Base-by-base conservation (phyloP, 2,888 invertebrate species). In the Coelinius sp. region DNA sequence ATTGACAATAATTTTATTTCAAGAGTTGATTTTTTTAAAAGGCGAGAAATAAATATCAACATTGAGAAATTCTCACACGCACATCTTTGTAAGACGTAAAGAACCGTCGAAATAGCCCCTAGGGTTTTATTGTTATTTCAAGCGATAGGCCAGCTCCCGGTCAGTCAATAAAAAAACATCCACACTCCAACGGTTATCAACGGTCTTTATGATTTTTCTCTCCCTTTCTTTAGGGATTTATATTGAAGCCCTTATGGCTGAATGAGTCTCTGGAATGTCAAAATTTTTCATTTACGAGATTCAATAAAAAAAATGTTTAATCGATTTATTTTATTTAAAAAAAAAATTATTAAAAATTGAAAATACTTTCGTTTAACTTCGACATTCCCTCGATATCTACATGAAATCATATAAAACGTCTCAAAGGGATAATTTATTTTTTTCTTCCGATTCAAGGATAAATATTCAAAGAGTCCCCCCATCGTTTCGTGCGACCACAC, bases 1-100 rank as follows among this genome's bases (percentile, higher is more conserved):
- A n/a, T n/a, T n/a, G n/a, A n/a, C n/a, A n/a, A n/a, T n/a, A n/a
- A n/a, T n/a, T n/a, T n/a, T n/a, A n/a, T n/a, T n/a, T n/a, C n/a
- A n/a, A n/a, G n/a, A n/a, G n/a, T n/a, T n/a, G n/a, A n/a, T n/a
- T n/a, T n/a, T n/a, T n/a, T n/a, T n/a, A n/a, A n/a, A n/a, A 10
- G 41, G 2, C 4, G 12, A 24, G 22, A 52, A 20, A 52, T 52
- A 52, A 22, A 52, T 38, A 38, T 38, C 38, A 38, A 5, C 38
- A 52, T 52, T 52, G 41, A 41, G 49, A 17, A 53, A 24, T 53
- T 12, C 27, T 22, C 27, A 53, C 27, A 53, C n/a, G 12, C 41
- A 62, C 62, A 70, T 74, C 71, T 75, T 75, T 56, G 7, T 52
- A 64, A 52, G 53, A 63, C 67, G 71, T 74, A 70, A 71, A 67